phyloP scores from a whole-genome alignment of 2,888 invertebrate genomes.

The Tipula confusa region DNA sequence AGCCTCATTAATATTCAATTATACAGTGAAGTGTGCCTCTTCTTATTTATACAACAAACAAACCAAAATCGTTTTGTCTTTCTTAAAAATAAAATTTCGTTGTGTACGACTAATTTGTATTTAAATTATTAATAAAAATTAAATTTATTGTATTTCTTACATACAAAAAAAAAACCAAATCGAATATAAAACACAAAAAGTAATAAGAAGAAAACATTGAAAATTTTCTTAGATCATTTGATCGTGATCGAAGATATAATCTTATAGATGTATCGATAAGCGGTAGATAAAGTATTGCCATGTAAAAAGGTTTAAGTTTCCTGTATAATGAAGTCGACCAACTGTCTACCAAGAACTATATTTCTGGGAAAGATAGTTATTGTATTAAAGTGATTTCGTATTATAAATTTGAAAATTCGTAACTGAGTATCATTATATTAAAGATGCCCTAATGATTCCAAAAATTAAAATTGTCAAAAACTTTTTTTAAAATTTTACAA shows the following conservation, averaged over 20 bases:
- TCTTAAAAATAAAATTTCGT: background rate
- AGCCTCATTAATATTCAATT: background rate
- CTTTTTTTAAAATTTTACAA: background rate
- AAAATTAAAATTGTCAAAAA: background rate
- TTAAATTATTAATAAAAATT: slow-evolving; percentile 25
- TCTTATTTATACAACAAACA: background rate
- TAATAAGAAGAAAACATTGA: background rate
- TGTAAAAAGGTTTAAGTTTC: background rate
- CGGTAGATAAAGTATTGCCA: background rate
- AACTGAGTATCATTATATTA: slow-evolving; percentile 13
- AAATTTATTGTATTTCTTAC: slow-evolving; percentile 7
- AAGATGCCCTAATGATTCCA: background rate
- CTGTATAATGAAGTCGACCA: background rate
- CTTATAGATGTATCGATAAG: background rate
- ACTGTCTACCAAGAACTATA: background rate
- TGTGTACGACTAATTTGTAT: background rate
- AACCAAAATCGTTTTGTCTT: background rate
- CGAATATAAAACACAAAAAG: background rate
- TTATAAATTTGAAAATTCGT: background rate
- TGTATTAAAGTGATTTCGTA: background rate
- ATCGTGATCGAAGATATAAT: background rate
- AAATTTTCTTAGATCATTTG: background rate
- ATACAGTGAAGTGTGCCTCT: background rate
- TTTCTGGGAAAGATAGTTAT: background rate
- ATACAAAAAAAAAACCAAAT: too few species aligned